These are phyloP conservation scores for Melopsittacus undulatus DNA, from an alignment of 2,797 vertebrate genomes.

Conservation along the genomic window DNA sequence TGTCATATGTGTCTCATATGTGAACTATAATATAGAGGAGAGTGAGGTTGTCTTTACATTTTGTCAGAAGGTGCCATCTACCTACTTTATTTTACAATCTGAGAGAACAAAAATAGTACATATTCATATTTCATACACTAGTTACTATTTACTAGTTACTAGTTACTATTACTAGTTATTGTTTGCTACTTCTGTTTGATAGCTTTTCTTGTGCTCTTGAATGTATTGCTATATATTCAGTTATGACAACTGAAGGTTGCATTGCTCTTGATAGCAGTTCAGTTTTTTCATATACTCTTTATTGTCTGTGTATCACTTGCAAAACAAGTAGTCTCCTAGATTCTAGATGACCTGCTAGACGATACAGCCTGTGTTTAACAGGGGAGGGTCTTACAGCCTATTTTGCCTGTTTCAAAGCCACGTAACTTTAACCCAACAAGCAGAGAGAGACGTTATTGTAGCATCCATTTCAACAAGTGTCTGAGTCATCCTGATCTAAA, in stretches of 20 bases:
- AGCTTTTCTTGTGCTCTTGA: neutral
- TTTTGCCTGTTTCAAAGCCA: neutral
- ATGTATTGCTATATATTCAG: neutral
- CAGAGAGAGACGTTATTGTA: neutral
- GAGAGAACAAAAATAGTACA: neutral
- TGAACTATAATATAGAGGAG: neutral
- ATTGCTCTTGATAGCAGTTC: neutral
- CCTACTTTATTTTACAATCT: neutral
- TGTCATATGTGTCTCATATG: neutral
- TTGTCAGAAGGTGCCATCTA: neutral
- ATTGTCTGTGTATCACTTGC: neutral
- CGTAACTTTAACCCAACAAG: neutral
- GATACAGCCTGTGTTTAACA: neutral
- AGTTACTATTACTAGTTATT: neutral
- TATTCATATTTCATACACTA: neutral
- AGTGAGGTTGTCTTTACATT: neutral
- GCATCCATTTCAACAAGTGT: accelerated
- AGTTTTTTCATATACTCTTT: neutral
- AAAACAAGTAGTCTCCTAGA: slow-evolving; percentile 2
- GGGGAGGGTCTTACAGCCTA: neutral
- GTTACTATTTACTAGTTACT: neutral
- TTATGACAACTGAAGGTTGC: neutral
- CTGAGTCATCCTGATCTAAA: neutral
- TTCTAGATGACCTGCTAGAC: neutral
- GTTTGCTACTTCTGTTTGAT: neutral